Conservation (phyloP, 2,797 vertebrate species). For the Lemur catta region DNA sequence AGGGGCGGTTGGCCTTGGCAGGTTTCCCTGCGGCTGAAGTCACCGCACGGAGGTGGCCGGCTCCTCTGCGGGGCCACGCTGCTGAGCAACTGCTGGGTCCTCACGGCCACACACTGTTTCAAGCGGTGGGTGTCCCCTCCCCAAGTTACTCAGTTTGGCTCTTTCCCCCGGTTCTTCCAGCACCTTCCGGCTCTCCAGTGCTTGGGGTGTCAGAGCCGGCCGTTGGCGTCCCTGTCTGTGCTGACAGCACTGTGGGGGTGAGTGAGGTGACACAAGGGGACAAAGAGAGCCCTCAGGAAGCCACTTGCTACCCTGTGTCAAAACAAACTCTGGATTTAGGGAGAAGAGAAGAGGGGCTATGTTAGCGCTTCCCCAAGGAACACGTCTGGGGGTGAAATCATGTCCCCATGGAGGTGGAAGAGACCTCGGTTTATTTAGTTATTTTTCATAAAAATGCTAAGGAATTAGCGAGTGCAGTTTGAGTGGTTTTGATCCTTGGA, state of each 20-base stretch:
- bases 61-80: conserved; percentile 97
- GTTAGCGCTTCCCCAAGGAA: not conserved
- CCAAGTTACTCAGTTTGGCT: fast-evolving
- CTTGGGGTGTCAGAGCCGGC: not conserved
- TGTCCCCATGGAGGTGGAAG: not conserved
- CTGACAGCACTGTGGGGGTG: fast-evolving
- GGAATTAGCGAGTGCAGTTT: not conserved
- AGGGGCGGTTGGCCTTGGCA: conserved; percentile 99
- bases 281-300: not conserved
- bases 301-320: not conserved
- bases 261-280: not conserved
- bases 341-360: not conserved
- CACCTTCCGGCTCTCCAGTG: not conserved
- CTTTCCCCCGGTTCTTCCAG: no score
- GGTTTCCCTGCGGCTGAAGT: conserved; percentile 92
- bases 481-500: not conserved
- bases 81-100: conserved; percentile 96
- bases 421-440: not conserved
- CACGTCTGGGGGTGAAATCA: not conserved
- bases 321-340: not conserved
- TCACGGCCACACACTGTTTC: conserved; percentile 98
- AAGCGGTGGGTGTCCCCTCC: conserved; percentile 89
- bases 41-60: conserved; percentile 92
- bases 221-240: fast-evolving
- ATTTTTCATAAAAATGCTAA: not conserved